Base-by-base conservation (phyloP, 2,888 invertebrate genomes). In the Caenorhabditis sp. region DNA sequence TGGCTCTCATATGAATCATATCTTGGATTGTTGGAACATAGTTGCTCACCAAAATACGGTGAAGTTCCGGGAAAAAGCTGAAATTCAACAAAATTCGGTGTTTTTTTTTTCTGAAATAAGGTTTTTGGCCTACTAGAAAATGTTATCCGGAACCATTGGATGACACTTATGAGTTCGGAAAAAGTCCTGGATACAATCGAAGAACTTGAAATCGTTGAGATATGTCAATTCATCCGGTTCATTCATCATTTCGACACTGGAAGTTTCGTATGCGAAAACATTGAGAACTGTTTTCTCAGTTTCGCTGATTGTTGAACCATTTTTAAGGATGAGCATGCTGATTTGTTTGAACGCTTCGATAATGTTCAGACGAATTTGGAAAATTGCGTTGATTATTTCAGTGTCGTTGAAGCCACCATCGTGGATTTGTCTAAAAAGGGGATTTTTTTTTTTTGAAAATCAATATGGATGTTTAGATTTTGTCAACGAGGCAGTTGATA, bases 1-100 rank as follows among this genome's bases (percentile, higher is more conserved):
- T 71, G 12, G 66, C 66, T 59, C 76, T 63, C 64, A 76, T 73
- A 50, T 78, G 66, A 38, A 78, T 67, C 17, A 78, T 49, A 65
- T 78, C 78, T 8, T 67, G 67, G 0, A 43, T 52, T 0, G 65
- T 76, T 25, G 78, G 78, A 43, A 50, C 63, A 43, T 71, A 78
- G 10, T 56, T 58, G 0, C 64, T n/a, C n/a, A 53, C 12, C 0
- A 75, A 66, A 36, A 78, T 68, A 54, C 73, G 62, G 0, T 58
- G 54, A 8, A 78, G 60, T 8, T 76, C 43, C 0, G 74, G 70
- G 50, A 68, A 66, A 61, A 68, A 78, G 38, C 78, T 78, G 56
- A n/a, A 21, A 63, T 20, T 25, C 31, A 36, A 60, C n/a, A n/a
- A 38, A 23, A 17, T 21, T 4, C 10, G n/a, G 4, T 17, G 10